Percentiles rank a stretch among this genome's conserved stretches.
Conservation (phyloP, 2,113 vertebrate species). For the Callocephalon fimbriatum region DNA sequence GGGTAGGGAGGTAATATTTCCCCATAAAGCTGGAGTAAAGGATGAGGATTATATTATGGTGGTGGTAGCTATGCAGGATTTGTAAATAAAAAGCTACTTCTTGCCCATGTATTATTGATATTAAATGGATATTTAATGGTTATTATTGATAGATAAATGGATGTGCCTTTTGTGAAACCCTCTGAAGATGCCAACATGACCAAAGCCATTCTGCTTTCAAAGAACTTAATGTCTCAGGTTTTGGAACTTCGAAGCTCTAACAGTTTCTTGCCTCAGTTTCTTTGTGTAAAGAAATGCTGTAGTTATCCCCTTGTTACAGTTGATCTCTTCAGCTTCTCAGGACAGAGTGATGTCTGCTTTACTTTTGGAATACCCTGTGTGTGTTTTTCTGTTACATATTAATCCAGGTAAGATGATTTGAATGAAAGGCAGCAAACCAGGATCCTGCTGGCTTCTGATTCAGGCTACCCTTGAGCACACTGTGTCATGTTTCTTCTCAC, state of each 20-base stretch:
- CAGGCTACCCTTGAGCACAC: background rate
- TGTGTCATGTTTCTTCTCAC: background rate
- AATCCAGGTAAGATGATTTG: background rate
- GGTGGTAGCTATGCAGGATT: background rate
- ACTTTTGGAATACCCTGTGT: background rate
- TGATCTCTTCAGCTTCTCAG: background rate
- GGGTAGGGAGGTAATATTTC: background rate
- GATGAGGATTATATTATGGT: background rate
- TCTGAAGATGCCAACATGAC: background rate
- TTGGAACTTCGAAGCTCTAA: background rate
- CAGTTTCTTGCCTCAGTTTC: background rate
- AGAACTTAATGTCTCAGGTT: background rate
- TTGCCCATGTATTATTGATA: background rate
- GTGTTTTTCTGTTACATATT: background rate
- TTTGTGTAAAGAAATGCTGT: background rate
- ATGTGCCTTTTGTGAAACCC: background rate
- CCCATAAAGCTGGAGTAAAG: background rate
- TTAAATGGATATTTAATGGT: no score
- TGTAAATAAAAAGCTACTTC: background rate
- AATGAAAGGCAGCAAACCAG: background rate
- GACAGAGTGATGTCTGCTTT: background rate
- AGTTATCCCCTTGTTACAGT: background rate
- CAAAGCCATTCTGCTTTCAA: background rate
- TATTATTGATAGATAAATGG: background rate
- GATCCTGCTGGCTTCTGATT: background rate